Conservation (phyloP, 2,797 vertebrate species). For the Myiotriccus ornatus region DNA sequence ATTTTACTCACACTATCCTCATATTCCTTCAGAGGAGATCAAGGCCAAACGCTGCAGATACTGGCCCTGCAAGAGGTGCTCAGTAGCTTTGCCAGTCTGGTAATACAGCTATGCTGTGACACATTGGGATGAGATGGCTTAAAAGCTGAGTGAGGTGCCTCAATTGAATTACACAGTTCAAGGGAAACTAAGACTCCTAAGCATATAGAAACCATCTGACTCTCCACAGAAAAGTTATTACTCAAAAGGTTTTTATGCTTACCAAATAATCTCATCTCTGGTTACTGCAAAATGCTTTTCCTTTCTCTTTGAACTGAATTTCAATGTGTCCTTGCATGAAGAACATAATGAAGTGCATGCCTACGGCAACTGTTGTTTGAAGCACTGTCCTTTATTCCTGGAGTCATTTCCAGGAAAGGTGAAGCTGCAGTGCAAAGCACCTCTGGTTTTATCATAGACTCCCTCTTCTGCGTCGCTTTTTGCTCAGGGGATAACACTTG, state of each 20-base stretch:
- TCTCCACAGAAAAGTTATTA: constrained; percentile 7
- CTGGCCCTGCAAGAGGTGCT: background rate
- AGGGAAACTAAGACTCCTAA: background rate
- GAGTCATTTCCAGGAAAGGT: background rate
- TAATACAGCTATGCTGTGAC: background rate
- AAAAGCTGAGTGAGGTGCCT: background rate
- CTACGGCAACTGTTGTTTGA: background rate
- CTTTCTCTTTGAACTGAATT: constrained; percentile 41
- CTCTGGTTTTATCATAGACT: background rate
- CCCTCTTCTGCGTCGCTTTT: background rate
- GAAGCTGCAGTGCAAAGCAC: background rate
- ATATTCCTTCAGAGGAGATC: background rate
- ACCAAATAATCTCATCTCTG: constrained; percentile 44
- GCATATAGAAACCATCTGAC: constrained; percentile 3
- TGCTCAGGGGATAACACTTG: background rate
- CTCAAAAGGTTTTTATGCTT: constrained; percentile 23
- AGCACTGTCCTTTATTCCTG: background rate
- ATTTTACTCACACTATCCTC: background rate
- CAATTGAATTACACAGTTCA: background rate
- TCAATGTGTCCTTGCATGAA: constrained; percentile 16
- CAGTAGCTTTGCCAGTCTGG: background rate
- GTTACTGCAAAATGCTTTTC: background rate
- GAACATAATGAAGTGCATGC: background rate
- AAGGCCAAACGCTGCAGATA: background rate
- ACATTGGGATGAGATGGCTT: background rate